Percentiles rank a stretch among this genome's conserved stretches.
phyloP scores from a whole-genome alignment of 2,888 invertebrate species.

The Lottia scabra region DNA sequence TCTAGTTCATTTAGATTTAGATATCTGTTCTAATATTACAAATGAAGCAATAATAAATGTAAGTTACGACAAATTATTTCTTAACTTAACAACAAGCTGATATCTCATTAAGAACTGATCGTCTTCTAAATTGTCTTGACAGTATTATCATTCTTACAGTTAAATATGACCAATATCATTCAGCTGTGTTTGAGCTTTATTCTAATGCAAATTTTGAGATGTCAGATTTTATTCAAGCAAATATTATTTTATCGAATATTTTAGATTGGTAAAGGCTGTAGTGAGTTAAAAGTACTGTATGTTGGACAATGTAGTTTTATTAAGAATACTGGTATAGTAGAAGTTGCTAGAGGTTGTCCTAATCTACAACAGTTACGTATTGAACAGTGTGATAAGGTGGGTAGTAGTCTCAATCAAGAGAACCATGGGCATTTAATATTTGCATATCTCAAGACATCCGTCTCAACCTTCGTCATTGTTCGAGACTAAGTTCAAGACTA shows the following conservation, averaged over 20 bases:
- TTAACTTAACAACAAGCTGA: too few relatives aligned
- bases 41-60: constrained; percentile 40
- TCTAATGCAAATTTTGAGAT: too few relatives aligned
- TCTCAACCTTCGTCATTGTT: too few relatives aligned
- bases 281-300: constrained; percentile 37
- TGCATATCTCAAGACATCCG: too few relatives aligned
- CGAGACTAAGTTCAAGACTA: too few relatives aligned
- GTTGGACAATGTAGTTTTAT: constrained; percentile 49
- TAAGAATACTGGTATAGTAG: constrained; percentile 42
- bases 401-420: too few relatives aligned
- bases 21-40: constrained; percentile 46
- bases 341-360: constrained; percentile 43
- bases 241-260: constrained; percentile 8
- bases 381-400: constrained; percentile 48
- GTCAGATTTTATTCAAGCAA: too few relatives aligned
- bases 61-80: not conserved
- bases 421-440: too few relatives aligned
- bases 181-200: too few relatives aligned
- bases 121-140: too few relatives aligned
- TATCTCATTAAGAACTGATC: too few relatives aligned
- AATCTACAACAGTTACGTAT: constrained; percentile 37
- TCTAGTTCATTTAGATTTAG: constrained; percentile 42
- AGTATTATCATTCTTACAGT: too few relatives aligned
- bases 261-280: constrained; percentile 50
- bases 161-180: not conserved